phyloP scores from a whole-genome alignment of 2,888 invertebrate genomes.

The Odontocolon sp. region DNA sequence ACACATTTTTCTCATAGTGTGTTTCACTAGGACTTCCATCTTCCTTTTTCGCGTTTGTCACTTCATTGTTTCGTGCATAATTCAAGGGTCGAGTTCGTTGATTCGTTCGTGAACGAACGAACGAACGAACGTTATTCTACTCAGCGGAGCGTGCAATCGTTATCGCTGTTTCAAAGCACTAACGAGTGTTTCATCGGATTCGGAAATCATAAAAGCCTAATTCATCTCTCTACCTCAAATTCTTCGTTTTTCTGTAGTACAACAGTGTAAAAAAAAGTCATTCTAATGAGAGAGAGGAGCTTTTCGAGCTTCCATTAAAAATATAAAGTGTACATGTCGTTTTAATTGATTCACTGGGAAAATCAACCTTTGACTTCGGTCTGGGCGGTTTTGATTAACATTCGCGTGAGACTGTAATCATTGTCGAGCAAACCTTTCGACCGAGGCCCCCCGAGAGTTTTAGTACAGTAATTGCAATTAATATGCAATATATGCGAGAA shows the following conservation, averaged over 20 bases:
- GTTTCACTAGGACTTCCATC: background rate
- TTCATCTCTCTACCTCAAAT: background rate
- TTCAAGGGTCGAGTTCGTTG: constrained; percentile 32
- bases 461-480: constrained; percentile 24
- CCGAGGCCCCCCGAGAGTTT: background rate
- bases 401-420: too few relatives aligned
- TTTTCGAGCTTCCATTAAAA: constrained; percentile 3
- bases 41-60: background rate
- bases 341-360: constrained; percentile 28
- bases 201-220: constrained; percentile 22
- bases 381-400: too few relatives aligned
- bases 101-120: background rate
- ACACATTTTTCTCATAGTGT: too few relatives aligned
- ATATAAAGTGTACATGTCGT: background rate
- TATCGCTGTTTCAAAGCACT: constrained; percentile 30
- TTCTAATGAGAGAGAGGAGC: background rate
- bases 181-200: constrained; percentile 45
- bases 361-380: too few relatives aligned
- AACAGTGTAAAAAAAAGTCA: too few relatives aligned
- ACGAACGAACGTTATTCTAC: constrained; percentile 27
- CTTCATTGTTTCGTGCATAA: constrained; percentile 29
- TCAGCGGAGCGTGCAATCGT: constrained; percentile 37
- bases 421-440: too few relatives aligned
- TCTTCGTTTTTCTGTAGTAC: background rate
- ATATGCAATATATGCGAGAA: background rate